Base-by-base conservation (phyloP, 2,888 invertebrate species). In the Scaptomyza polygonia region DNA sequence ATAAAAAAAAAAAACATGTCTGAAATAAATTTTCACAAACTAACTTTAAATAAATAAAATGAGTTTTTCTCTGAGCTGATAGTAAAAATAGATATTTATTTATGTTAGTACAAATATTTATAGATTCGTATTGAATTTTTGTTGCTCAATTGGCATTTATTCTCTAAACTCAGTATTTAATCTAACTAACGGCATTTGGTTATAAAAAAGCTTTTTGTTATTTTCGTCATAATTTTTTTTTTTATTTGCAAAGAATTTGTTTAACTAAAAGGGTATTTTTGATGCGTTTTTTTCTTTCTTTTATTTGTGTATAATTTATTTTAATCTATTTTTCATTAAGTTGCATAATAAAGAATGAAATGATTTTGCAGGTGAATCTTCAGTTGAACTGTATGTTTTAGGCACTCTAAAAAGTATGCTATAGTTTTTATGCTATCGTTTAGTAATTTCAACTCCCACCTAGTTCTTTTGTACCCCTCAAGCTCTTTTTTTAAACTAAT, bases 1-100 rank as follows among this genome's bases (percentile, higher is more conserved):
- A 69, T 61, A 45, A 36, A 45, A 47, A 59, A 65, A 57, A 54
- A 56, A 36, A 43, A 55, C 14, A 18, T 40, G 18, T 21, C 12
- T 2, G 11, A 51, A 43, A 36, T 25, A 9, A 63, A 39, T 47
- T 12, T 29, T 21, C 11, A 25, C 27, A 42, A 49, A 68, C 34
- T 45, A 61, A 52, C 9, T 6, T 5, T 25, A 8, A 12, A 39
- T 25, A 34, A 48, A 62, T 39, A 6, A 34, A 52, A 53, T 36
- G 18, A 5, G 51, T 39, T 34, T 34, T 56, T 32, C 40, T 21
- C 5, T n/a, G 12, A 16, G 8, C 14, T 12, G 3, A 25, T 16
- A 36, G 21, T 14, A n/a, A n/a, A n/a, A n/a, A n/a, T n/a, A n/a
- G n/a, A n/a, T n/a, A n/a, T n/a, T n/a, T n/a, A n/a, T n/a, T n/a